Base-by-base conservation (phyloP, 2,113 vertebrate genomes). In the Smithornis capensis region DNA sequence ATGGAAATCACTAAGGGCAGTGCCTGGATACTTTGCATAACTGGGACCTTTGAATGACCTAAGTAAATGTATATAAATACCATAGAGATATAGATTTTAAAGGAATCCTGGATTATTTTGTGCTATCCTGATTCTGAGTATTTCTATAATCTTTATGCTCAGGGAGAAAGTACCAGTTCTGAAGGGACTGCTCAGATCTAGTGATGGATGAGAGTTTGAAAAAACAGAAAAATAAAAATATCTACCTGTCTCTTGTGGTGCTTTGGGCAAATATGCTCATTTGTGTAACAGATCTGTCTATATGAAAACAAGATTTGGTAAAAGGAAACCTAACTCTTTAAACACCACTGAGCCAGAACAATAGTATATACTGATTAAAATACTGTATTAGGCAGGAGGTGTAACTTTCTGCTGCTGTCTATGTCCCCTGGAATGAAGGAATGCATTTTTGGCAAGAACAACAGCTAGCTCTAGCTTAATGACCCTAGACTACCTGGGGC, bases 401-500 rank as follows among this genome's bases (percentile, higher is more conserved):
- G 79, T 60, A 92, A 83, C 59, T 90, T 96, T 93, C 71, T 94
- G 57, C 82, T 86, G 52, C 88, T 83, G 63, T 73, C 85, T 75
- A 19, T 86, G 76, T 89, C 56, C 68, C 64, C 67, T 92, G 92
- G 90, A 7, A 0, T 47, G 68, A 90, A 92, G 85, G 85, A 97
- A 96, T 28, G 17, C 42, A 71, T 88, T 94, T 96, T 90, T 95
- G 93, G 93, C 87, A 94, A 78, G 67, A 90, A 42, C 16, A 77
- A 38, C 29, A 94, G 21, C 63, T 93, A 81, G 47, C 71, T 90
- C 64, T 90, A 71, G 67, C 44, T 94, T 96, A 91, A 93, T 80
- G 85, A 95, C 90, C 82, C 82, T 83, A 88, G 87, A 95, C 82
- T 88, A 92, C 92, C 82, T 93, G 93, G 44, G 90, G 94, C 92